Evolutionary conservation across 2,113 vertebrate species (phyloP).

Genomic region (Jaculus jaculus): DNA sequence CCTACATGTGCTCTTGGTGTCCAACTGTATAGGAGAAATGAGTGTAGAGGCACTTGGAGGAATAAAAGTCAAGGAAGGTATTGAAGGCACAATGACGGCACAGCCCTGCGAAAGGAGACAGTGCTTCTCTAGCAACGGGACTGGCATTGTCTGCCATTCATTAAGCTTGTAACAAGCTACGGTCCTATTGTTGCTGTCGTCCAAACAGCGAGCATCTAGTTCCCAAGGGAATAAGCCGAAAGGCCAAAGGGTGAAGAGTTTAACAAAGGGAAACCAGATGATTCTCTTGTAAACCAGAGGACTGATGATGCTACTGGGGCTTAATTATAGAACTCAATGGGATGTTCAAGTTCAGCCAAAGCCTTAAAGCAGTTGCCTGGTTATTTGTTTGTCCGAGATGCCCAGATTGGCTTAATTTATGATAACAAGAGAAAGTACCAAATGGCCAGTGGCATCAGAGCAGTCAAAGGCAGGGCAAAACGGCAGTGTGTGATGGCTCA

Average conservation of each 20-base stretch:
- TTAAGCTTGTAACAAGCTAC: constrained; percentile 63
- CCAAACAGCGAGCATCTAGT: constrained; percentile 50
- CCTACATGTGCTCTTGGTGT: neutral
- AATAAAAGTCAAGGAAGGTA: constrained; percentile 44
- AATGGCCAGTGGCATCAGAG: constrained; percentile 19
- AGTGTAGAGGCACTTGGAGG: constrained; percentile 32
- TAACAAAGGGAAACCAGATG: constrained; percentile 77
- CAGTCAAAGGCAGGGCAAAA: neutral
- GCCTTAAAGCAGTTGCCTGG: constrained; percentile 43
- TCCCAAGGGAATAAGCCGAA: constrained; percentile 71
- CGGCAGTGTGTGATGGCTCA: neutral
- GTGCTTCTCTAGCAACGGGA: constrained; percentile 45
- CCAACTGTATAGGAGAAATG: constrained; percentile 1
- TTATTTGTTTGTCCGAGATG: constrained; percentile 31
- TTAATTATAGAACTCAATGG: constrained; percentile 69
- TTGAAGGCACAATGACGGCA: constrained; percentile 5
- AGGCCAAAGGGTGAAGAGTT: constrained; percentile 66
- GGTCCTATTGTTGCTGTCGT: constrained; percentile 36
- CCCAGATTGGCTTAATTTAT: constrained; percentile 44
- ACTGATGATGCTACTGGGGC: constrained; percentile 51
- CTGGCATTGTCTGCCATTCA: constrained; percentile 61
- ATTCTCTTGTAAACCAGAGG: constrained; percentile 75
- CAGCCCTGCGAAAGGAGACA: constrained; percentile 39
- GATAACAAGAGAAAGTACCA: constrained; percentile 32
- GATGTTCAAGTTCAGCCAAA: constrained; percentile 41